Base-by-base conservation (phyloP, 2,888 invertebrate genomes). In the Chrysina gloriosa region DNA sequence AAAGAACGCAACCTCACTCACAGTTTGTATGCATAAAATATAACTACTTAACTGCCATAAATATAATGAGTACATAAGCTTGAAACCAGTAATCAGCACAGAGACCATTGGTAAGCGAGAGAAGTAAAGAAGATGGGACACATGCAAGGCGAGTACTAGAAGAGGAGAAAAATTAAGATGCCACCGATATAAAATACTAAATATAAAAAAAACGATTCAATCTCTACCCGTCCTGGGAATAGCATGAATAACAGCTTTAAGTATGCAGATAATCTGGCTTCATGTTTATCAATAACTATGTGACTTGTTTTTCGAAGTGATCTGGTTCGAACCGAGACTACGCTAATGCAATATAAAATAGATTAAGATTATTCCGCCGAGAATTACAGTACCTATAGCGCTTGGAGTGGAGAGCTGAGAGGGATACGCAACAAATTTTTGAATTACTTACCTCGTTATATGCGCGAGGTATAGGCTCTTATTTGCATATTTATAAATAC, bases 211-310 rank as follows among this genome's bases (percentile, higher is more conserved):
- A 70, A 70, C 70, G 68, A 70, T 65, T 72, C 71, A 72, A 71
- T 72, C 68, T 67, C 25, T 23, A 31, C 45, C 67, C 39, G 63
- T 69, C 72, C 69, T 72, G 71, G 67, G 71, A 72, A 72, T 65
- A 64, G 56, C 65, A 72, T 71, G 71, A 72, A 71, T 71, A 72
- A 72, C 72, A 69, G 70, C 70, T 54, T 70, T 68, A 72, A 72
- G 70, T 72, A 72, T 72, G 72, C 71, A 72, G 72, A 72, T 72
- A 72, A 72, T 72, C 72, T 70, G 61, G 23, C 72, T 70, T 72
- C 72, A 72, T 72, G 72, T 72, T 72, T 72, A 72, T 71, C 72
- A 72, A 72, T 72, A 72, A 71, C 70, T 67, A 71, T 72, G 72
- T 72, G 72, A 72, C 70, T 71, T 69, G 72, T 52, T 68, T 72